These are phyloP conservation scores for Cheilosia urbana DNA, from an alignment of 2,888 invertebrate species.

Conservation along the genomic window DNA sequence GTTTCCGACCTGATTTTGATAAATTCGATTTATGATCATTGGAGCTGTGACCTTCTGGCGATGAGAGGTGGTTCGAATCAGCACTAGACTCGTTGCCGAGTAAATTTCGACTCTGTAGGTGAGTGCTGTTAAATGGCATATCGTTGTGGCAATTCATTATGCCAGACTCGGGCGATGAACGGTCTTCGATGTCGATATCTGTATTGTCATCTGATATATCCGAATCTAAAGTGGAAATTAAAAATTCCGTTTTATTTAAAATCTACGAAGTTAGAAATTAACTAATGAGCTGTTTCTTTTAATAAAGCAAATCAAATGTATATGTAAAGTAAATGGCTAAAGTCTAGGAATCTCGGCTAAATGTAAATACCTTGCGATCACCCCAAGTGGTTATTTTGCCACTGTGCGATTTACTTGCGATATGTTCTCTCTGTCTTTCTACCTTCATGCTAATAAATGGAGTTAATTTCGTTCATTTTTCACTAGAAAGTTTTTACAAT, in stretches of 20 bases:
- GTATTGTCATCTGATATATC: slow-evolving; percentile 83
- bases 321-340: no score
- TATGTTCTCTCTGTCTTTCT: no score
- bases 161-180: slow-evolving; percentile 82
- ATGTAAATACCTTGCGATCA: no score
- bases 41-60: slow-evolving; percentile 74
- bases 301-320: no score
- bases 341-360: no score
- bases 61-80: slow-evolving; percentile 78
- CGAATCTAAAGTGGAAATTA: slow-evolving; percentile 77
- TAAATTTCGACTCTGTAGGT: slow-evolving; percentile 76
- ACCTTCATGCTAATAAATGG: no score
- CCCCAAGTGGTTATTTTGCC: no score
- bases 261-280: neutral
- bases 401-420: no score
- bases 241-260: neutral
- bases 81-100: slow-evolving; percentile 80
- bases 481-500: no score
- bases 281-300: neutral
- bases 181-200: slow-evolving; percentile 84
- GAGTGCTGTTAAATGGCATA: slow-evolving; percentile 49
- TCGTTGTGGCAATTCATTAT: slow-evolving; percentile 78
- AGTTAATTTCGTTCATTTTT: no score
- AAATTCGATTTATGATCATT: slow-evolving; percentile 80
- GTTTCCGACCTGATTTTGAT: slow-evolving; percentile 88